Evolutionary conservation across 1,140 invertebrate species (phyloP).

Genomic region (Pseudomyrmex flavicornis): DNA sequence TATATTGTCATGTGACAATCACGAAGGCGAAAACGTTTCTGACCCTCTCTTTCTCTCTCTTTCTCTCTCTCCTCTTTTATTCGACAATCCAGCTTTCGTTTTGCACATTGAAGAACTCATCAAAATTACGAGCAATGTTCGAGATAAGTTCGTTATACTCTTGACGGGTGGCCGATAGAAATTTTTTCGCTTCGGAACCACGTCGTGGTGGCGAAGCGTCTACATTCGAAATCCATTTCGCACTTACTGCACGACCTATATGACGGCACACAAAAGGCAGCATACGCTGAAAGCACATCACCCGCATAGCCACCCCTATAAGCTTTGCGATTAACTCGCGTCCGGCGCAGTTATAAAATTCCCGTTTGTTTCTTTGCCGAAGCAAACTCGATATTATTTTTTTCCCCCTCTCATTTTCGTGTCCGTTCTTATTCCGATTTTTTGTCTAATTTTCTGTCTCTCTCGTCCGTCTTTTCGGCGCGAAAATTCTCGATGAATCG

Average conservation of each 20-base stretch:
- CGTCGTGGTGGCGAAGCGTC: not conserved
- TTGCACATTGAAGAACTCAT: constrained; percentile 37
- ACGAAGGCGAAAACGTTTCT: not conserved
- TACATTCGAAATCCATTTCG: constrained; percentile 48
- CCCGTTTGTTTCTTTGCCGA: constrained; percentile 27
- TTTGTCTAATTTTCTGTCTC: not conserved
- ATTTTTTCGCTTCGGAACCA: constrained; percentile 41
- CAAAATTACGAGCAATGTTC: constrained; percentile 43
- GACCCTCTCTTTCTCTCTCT: not conserved
- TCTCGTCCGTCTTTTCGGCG: not conserved
- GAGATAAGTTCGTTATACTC: constrained; percentile 47
- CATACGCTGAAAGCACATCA: constrained; percentile 33
- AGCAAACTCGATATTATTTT: constrained; percentile 7
- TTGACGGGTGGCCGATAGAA: constrained; percentile 37
- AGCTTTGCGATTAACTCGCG: constrained; percentile 50
- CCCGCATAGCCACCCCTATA: constrained; percentile 29
- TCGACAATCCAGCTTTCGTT: constrained; percentile 7
- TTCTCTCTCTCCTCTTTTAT: not conserved
- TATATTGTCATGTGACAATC: constrained; percentile 10
- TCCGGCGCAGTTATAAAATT: constrained; percentile 47
- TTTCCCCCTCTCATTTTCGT: not conserved
- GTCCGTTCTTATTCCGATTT: not conserved
- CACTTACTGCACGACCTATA: constrained; percentile 49
- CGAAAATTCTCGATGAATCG: not conserved
- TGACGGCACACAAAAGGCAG: constrained; percentile 27